Percentiles rank a stretch among this genome's conserved stretches.
These are phyloP conservation scores for Labroides dimidiatus DNA, from an alignment of 2,797 vertebrate species.

Conservation along the genomic window DNA sequence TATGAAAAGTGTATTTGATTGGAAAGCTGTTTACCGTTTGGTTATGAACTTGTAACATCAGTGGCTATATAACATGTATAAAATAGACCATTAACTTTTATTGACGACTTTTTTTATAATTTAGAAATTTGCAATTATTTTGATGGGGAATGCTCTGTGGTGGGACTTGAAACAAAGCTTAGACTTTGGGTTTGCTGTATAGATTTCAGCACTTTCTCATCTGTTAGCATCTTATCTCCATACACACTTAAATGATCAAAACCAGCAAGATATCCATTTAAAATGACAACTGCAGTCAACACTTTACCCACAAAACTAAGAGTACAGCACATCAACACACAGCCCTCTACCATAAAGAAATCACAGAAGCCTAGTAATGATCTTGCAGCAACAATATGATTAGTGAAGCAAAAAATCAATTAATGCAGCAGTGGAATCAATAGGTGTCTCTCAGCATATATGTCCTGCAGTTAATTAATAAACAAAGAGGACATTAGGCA, in stretches of 20 bases:
- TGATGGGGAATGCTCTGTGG: not conserved
- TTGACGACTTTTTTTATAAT: not conserved
- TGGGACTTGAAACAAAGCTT: not conserved
- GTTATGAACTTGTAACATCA: not conserved
- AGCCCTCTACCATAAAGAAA: slow-evolving; percentile 49
- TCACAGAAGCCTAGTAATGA: slow-evolving; percentile 65
- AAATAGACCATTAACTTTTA: not conserved
- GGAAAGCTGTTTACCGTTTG: too few relatives aligned
- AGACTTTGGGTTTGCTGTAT: not conserved
- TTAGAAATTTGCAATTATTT: not conserved
- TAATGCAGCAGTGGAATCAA: slow-evolving; percentile 81
- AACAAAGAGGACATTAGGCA: slow-evolving; percentile 79
- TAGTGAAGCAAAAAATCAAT: slow-evolving; percentile 83
- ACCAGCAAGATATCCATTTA: slow-evolving; percentile 13
- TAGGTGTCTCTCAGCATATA: slow-evolving; percentile 83
- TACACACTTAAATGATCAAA: slow-evolving; percentile 16
- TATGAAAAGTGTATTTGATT: too few relatives aligned
- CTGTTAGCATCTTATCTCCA: not conserved
- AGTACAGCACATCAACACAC: slow-evolving; percentile 37
- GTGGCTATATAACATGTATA: not conserved
- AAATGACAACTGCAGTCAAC: slow-evolving; percentile 39
- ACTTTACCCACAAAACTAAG: slow-evolving; percentile 37
- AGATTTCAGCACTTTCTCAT: slow-evolving; percentile 5
- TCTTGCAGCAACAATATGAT: slow-evolving; percentile 81
- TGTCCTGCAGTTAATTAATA: slow-evolving; percentile 84